Evolutionary conservation across 1,140 invertebrate species (phyloP).

Genomic region (Rhopalosiphum padi): DNA sequence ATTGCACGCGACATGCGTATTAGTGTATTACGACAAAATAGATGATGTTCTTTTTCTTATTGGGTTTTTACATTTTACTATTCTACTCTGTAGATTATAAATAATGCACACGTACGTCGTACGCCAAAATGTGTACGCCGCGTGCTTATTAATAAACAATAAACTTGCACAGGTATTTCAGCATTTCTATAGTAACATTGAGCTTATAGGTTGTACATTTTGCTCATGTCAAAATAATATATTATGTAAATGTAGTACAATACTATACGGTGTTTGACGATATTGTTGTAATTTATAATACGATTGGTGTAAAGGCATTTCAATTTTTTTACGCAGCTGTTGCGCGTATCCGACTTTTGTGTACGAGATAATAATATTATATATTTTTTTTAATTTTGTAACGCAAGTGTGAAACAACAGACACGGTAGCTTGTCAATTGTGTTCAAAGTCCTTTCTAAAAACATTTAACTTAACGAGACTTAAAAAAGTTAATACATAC

Average conservation of each 20-base stretch:
- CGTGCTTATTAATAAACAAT: not conserved
- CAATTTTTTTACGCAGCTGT: not conserved
- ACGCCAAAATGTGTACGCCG: not conserved
- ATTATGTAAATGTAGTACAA: not conserved
- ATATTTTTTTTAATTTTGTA: not conserved
- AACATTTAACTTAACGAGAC: not conserved
- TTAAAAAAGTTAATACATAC: not conserved
- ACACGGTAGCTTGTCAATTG: not conserved
- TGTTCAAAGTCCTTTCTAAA: not conserved
- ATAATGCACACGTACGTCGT: not conserved
- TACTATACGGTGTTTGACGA: not conserved
- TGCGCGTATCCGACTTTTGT: not conserved
- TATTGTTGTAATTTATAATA: not conserved
- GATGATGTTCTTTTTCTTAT: not conserved
- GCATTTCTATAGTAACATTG: not conserved
- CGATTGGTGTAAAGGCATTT: no score
- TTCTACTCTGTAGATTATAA: not conserved
- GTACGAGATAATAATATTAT: not conserved
- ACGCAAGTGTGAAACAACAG: not conserved
- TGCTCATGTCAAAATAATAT: not conserved
- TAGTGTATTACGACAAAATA: not conserved
- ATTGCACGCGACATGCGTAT: not conserved
- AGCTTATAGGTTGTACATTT: not conserved
- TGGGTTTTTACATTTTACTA: not conserved
- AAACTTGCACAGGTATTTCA: not conserved